Evolutionary conservation across 2,797 vertebrate species (phyloP).

Genomic region (Tarsius wallacei): DNA sequence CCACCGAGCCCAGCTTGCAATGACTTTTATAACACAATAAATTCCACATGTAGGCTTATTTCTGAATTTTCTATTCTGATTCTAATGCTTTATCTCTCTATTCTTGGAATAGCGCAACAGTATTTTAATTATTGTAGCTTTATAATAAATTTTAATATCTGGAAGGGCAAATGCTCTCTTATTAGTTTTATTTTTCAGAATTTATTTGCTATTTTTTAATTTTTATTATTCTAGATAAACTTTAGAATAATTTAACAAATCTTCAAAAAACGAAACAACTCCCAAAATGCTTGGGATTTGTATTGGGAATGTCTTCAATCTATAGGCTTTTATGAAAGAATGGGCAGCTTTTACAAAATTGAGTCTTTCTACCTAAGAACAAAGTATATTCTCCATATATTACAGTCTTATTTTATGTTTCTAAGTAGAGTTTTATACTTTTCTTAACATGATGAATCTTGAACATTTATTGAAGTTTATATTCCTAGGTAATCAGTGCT

Average conservation of each 20-base stretch:
- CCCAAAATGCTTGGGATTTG: conserved; percentile 31
- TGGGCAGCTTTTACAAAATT: background rate
- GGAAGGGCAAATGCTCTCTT: background rate
- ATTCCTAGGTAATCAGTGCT: conserved; percentile 29
- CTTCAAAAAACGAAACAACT: background rate
- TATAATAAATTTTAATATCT: conserved; percentile 46
- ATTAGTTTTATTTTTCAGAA: conserved; percentile 59
- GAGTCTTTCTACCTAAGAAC: conserved; percentile 12
- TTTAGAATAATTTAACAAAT: conserved; percentile 40
- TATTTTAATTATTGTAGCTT: conserved; percentile 55
- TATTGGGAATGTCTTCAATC: conserved; percentile 24
- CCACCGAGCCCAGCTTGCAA: too few relatives aligned
- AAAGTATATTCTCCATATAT: background rate
- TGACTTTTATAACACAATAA: conserved; percentile 50
- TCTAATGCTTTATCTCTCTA: background rate
- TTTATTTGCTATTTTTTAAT: conserved; percentile 47
- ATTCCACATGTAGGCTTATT: conserved; percentile 37
- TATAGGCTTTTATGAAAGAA: conserved; percentile 57
- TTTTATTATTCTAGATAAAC: conserved; percentile 42
- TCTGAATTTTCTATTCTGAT: conserved; percentile 59
- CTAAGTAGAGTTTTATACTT: background rate
- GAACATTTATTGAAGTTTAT: conserved; percentile 33
- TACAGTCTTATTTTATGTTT: conserved; percentile 39
- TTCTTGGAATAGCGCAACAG: background rate
- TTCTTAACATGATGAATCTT: conserved; percentile 10